Percentiles rank a stretch among this genome's conserved stretches.
These are phyloP conservation scores for Gastrophryne carolinensis DNA, from an alignment of 2,797 vertebrate genomes.

Conservation along the genomic window DNA sequence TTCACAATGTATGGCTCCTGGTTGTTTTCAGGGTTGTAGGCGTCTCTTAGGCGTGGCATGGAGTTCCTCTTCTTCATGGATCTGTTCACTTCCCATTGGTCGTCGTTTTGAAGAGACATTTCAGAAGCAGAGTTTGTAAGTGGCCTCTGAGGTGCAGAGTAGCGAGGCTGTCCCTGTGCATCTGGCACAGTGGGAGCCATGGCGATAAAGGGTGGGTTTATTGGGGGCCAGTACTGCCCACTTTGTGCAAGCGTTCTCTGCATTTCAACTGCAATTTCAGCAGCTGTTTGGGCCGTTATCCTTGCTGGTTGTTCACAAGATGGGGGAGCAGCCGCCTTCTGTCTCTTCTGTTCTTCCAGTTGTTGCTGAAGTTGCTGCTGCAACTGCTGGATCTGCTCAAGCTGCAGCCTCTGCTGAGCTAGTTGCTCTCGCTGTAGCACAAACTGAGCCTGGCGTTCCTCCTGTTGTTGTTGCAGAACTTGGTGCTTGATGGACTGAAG, in stretches of 20 bases:
- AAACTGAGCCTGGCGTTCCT: constrained; percentile 92
- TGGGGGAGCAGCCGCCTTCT: constrained; percentile 78
- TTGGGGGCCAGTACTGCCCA: constrained; percentile 85
- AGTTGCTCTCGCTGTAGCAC: constrained; percentile 95
- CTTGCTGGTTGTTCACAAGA: constrained; percentile 81
- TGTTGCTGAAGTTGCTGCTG: constrained; percentile 98
- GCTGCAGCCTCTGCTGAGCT: constrained; percentile 93
- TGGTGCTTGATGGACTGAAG: constrained; percentile 97
- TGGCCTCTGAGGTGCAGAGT: constrained; percentile 71
- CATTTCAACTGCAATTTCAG: constrained; percentile 65
- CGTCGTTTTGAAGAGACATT: constrained; percentile 90
- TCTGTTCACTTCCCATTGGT: constrained; percentile 75
- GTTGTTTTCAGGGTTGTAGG: constrained; percentile 76
- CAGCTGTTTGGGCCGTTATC: constrained; percentile 71
- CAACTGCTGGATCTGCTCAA: constrained; percentile 96
- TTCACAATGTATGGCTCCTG: constrained; percentile 70
- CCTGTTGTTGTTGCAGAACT: constrained; percentile 96
- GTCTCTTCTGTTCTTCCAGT: constrained; percentile 94
- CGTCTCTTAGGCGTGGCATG: constrained; percentile 90
- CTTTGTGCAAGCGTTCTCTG: constrained; percentile 77
- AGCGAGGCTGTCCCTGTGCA: constrained; percentile 62
- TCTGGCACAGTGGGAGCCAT: constrained; percentile 70
- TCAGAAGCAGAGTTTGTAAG: constrained; percentile 93
- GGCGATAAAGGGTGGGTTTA: constrained; percentile 68
- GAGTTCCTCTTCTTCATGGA: constrained; percentile 94